phyloP scores from a whole-genome alignment of 2,797 vertebrate genomes.

The Pangasius larnaudii region DNA sequence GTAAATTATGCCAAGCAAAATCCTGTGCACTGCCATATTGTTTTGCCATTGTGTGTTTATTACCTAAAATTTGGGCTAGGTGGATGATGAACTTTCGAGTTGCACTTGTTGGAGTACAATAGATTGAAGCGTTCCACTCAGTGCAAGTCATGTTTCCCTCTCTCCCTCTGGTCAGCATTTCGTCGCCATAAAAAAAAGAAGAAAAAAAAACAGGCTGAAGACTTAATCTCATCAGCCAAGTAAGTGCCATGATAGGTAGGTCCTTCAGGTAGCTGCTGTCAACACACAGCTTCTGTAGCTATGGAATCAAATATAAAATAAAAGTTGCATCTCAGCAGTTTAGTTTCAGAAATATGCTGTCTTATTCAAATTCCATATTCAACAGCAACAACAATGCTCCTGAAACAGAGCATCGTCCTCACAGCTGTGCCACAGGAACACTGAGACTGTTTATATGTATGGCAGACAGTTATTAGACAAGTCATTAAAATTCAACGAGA shows the following conservation, averaged over 20 bases:
- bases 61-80: not conserved
- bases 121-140: not conserved
- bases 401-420: not conserved
- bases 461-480: not conserved
- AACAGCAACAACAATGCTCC: not conserved
- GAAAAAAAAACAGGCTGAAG: not conserved
- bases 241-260: not conserved
- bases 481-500: not conserved
- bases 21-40: not conserved
- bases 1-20: not conserved
- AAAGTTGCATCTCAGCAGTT: not conserved
- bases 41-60: not conserved
- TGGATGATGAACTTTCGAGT: not conserved
- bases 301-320: no score
- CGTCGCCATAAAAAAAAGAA: no score
- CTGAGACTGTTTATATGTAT: not conserved
- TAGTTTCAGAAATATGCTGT: not conserved
- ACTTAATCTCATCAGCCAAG: not conserved
- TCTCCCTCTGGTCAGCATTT: not conserved
- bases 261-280: conserved; percentile 14
- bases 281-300: not conserved
- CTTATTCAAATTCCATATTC: not conserved
- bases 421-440: not conserved
- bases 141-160: not conserved
- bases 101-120: not conserved